A percentile compares a stretch with the other conserved stretches of the same genome.
phyloP scores from a whole-genome alignment of 2,113 vertebrate genomes.

The Phalacrocorax carbo region DNA sequence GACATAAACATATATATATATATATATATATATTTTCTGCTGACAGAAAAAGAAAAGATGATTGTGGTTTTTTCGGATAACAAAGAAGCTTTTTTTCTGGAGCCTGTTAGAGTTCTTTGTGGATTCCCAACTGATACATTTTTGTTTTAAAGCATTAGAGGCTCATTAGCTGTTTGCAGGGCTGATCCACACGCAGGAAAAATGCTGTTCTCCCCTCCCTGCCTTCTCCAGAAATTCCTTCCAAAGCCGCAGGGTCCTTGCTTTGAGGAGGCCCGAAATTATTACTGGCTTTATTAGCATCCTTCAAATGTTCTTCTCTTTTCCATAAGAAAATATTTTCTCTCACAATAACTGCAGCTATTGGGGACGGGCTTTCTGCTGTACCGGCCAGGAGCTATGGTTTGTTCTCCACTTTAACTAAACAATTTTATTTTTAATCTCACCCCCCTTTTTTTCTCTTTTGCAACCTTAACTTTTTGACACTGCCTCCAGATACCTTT shows the following conservation, averaged over 20 bases:
- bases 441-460: neutral
- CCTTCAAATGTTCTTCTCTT: slow-evolving; percentile 52
- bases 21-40: slow-evolving; percentile 23
- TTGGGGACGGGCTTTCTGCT: slow-evolving; percentile 31
- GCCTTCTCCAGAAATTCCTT: neutral
- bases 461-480: slow-evolving; percentile 57
- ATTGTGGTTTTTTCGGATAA: slow-evolving; percentile 45
- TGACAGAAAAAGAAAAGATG: slow-evolving; percentile 60
- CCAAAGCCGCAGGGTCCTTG: slow-evolving; percentile 2
- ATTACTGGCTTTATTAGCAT: slow-evolving; percentile 59
- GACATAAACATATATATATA: slow-evolving; percentile 16
- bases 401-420: slow-evolving; percentile 56
- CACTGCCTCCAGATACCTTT: slow-evolving; percentile 56
- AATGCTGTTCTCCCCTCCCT: neutral
- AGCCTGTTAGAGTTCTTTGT: slow-evolving; percentile 33
- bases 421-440: slow-evolving; percentile 58
- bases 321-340: slow-evolving; percentile 63
- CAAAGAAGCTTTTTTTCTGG: slow-evolving; percentile 16
- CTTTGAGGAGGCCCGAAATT: slow-evolving; percentile 48
- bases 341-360: slow-evolving; percentile 45
- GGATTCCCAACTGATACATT: slow-evolving; percentile 45
- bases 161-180: slow-evolving; percentile 1
- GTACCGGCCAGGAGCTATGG: neutral
- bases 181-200: neutral
- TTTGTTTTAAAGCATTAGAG: neutral